phyloP scores from a whole-genome alignment of 2,888 invertebrate species.

The Rosalia funebris region DNA sequence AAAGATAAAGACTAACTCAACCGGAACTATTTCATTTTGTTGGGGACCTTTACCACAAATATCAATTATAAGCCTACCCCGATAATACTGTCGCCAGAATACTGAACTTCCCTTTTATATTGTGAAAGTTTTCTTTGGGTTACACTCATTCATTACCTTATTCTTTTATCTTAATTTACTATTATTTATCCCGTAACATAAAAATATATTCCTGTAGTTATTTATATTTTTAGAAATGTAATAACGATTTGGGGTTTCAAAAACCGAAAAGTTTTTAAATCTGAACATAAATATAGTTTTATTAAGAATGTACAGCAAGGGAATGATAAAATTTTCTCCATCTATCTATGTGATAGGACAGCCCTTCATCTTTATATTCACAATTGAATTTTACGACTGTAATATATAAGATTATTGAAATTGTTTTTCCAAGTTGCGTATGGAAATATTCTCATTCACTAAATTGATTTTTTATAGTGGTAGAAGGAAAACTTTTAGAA shows the following conservation, averaged over 20 bases:
- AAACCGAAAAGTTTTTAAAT: no score
- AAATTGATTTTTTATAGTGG: constrained; percentile 56
- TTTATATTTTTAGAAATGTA: no score
- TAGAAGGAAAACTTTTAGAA: constrained; percentile 37
- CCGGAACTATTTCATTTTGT: constrained; percentile 61
- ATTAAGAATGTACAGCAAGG: no score
- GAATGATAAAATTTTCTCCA: no score
- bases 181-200: no score
- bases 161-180: no score
- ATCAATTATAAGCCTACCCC: constrained; percentile 60
- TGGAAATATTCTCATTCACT: constrained; percentile 57
- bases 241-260: no score
- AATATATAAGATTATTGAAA: constrained; percentile 45
- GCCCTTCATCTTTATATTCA: neutral
- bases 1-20: constrained; percentile 62
- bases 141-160: no score
- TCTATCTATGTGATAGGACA: no score
- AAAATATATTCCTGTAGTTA: no score
- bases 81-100: constrained; percentile 50
- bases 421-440: constrained; percentile 52
- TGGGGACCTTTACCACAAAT: constrained; percentile 59
- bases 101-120: constrained; percentile 45
- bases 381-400: constrained; percentile 38
- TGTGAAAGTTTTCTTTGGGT: constrained; percentile 31
- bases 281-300: no score